Evolutionary conservation across 2,888 invertebrate genomes (phyloP).

Genomic region (Drosophila mimetica): DNA sequence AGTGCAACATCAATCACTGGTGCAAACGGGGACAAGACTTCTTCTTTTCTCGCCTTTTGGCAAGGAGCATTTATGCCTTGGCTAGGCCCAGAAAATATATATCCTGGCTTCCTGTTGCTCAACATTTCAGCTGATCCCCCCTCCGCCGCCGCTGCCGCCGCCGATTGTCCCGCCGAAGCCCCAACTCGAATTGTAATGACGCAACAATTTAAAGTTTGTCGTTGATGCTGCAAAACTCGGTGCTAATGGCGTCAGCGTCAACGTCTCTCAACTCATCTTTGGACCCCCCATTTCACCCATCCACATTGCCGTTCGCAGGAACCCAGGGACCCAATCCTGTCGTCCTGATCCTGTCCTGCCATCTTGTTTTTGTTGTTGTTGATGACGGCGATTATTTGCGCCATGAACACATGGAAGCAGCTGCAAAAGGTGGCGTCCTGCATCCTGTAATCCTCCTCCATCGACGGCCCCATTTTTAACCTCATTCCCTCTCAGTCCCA

Average conservation of each 20-base stretch:
- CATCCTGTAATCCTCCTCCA: slow-evolving; percentile 55
- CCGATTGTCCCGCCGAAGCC: not conserved
- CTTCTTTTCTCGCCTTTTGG: slow-evolving; percentile 27
- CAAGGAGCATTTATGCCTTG: slow-evolving; percentile 30
- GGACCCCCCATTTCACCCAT: slow-evolving; percentile 14
- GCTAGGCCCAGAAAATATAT: slow-evolving; percentile 39
- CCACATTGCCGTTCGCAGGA: not conserved
- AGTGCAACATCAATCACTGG: slow-evolving; percentile 75
- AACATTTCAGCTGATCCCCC: slow-evolving; percentile 4
- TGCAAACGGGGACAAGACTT: slow-evolving; percentile 66
- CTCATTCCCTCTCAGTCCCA: slow-evolving; percentile 10
- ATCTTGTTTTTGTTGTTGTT: slow-evolving; percentile 60
- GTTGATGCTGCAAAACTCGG: slow-evolving; percentile 79
- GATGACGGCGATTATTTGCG: slow-evolving; percentile 78
- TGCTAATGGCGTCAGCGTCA: slow-evolving; percentile 78
- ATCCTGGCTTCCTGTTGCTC: slow-evolving; percentile 44
- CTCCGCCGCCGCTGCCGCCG: too few species aligned
- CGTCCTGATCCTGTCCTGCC: slow-evolving; percentile 37
- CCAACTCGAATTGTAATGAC: slow-evolving; percentile 74
- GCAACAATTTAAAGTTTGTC: slow-evolving; percentile 81
- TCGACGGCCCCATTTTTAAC: slow-evolving; percentile 1
- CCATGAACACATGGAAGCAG: slow-evolving; percentile 79
- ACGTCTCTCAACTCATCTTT: slow-evolving; percentile 63
- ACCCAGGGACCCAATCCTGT: slow-evolving; percentile 8
- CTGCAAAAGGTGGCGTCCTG: slow-evolving; percentile 75